Conservation (phyloP, 2,888 invertebrate genomes). For the Endomychus coccineus region DNA sequence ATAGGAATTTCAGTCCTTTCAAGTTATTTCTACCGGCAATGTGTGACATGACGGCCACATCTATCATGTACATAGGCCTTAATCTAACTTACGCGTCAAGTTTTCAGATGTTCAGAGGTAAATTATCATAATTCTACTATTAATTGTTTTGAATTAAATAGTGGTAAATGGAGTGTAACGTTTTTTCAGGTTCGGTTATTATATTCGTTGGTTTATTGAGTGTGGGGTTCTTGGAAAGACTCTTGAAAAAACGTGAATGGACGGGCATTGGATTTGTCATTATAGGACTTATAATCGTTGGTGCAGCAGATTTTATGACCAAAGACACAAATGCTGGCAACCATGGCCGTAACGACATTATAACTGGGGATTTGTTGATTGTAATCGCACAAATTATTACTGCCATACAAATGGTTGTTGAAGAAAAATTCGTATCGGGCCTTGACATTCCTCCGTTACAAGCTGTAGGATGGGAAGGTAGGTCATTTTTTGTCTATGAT, state of each 20-base stretch:
- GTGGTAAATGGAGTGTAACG: background rate
- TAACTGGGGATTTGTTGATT: slow-evolving; percentile 74
- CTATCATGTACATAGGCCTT: slow-evolving; percentile 84
- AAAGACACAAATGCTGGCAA: slow-evolving; percentile 34
- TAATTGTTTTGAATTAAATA: background rate
- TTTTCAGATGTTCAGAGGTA: slow-evolving; percentile 92
- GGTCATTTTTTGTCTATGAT: too few relatives aligned
- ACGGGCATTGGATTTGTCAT: slow-evolving; percentile 66
- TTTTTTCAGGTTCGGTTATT: slow-evolving; percentile 65
- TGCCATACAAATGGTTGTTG: slow-evolving; percentile 88
- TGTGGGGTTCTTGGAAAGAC: slow-evolving; percentile 67
- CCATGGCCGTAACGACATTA: slow-evolving; percentile 61
- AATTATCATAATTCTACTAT: slow-evolving; percentile 20
- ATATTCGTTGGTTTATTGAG: slow-evolving; percentile 84
- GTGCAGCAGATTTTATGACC: slow-evolving; percentile 62
- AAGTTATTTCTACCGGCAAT: slow-evolving; percentile 79
- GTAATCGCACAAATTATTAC: slow-evolving; percentile 73
- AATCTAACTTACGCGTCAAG: slow-evolving; percentile 88
- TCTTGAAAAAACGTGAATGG: slow-evolving; percentile 64
- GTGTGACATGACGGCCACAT: slow-evolving; percentile 83
- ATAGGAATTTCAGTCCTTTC: slow-evolving; percentile 68
- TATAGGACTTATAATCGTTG: slow-evolving; percentile 64
- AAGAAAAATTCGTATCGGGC: slow-evolving; percentile 82
- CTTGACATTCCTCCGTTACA: slow-evolving; percentile 83
- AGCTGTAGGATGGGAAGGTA: slow-evolving; percentile 91